These are phyloP conservation scores for Sardina pilchardus DNA, from an alignment of 2,113 vertebrate genomes.

Conservation along the genomic window DNA sequence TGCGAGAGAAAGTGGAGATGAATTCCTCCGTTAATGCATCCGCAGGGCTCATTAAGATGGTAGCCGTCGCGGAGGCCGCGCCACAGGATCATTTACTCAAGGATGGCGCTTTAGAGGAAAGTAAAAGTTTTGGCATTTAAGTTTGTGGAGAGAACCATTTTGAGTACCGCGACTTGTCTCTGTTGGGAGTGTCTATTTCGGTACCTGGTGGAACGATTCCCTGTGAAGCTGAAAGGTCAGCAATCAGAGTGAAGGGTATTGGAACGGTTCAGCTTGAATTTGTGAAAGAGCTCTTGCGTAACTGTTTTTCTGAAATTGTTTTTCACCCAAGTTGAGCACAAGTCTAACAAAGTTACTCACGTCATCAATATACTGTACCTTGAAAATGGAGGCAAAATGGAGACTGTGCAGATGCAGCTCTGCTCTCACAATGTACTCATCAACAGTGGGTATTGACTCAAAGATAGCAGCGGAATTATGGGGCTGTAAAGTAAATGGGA, in stretches of 20 bases:
- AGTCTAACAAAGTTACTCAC: neutral
- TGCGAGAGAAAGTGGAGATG: neutral
- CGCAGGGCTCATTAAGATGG: neutral
- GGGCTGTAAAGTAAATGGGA: neutral
- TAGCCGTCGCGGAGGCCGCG: neutral
- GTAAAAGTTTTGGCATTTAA: neutral
- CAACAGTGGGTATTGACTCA: neutral
- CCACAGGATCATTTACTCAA: neutral
- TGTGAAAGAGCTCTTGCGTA: neutral
- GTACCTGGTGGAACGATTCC: neutral
- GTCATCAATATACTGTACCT: too few relatives aligned
- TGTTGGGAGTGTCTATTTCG: neutral
- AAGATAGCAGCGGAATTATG: neutral
- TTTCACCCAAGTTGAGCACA: neutral
- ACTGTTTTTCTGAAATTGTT: neutral
- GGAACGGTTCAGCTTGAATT: neutral
- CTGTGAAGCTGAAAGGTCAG: neutral
- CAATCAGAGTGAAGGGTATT: neutral
- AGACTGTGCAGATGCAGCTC: neutral
- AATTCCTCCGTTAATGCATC: neutral
- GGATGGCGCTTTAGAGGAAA: neutral
- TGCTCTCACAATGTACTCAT: neutral
- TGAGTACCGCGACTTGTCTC: neutral
- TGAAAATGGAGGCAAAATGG: neutral
- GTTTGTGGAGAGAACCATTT: neutral